A percentile compares a stretch with the other conserved stretches of the same genome.
phyloP scores from a whole-genome alignment of 2,888 invertebrate species.

The Mimachlamys varia region DNA sequence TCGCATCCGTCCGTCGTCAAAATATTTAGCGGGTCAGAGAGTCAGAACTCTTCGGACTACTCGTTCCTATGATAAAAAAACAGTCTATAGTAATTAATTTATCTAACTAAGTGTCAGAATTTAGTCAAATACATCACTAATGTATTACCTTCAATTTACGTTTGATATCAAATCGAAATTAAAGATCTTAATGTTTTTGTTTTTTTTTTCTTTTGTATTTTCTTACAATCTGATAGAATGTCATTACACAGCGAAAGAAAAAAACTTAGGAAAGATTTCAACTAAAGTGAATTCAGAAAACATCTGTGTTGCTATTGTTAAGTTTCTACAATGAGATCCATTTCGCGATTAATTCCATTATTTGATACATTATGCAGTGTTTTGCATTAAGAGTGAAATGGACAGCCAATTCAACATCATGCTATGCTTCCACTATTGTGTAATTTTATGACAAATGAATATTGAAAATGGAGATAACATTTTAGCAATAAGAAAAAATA shows the following conservation, averaged over 20 bases:
- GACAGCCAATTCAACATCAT: neutral
- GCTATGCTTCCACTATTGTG: neutral
- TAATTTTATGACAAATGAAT: conserved; percentile 18
- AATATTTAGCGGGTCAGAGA: no score
- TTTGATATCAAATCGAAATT: neutral
- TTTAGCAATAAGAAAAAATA: neutral
- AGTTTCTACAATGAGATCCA: neutral
- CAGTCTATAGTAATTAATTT: neutral
- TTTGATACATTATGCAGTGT: conserved; percentile 5
- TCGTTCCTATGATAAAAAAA: no score
- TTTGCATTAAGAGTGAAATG: neutral
- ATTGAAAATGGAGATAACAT: neutral
- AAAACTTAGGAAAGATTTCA: conserved; percentile 10
- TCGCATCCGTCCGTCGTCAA: no score
- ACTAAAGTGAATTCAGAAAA: neutral
- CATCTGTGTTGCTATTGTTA: neutral
- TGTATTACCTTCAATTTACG: neutral
- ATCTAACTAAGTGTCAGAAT: neutral
- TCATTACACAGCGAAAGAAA: neutral
- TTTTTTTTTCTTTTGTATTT: neutral
- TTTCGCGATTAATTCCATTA: neutral
- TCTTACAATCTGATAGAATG: neutral
- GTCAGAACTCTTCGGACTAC: no score
- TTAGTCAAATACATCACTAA: neutral
- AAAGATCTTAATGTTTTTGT: neutral